Evolutionary conservation across 2,797 vertebrate species (phyloP).

Genomic region (Borostomias antarcticus): DNA sequence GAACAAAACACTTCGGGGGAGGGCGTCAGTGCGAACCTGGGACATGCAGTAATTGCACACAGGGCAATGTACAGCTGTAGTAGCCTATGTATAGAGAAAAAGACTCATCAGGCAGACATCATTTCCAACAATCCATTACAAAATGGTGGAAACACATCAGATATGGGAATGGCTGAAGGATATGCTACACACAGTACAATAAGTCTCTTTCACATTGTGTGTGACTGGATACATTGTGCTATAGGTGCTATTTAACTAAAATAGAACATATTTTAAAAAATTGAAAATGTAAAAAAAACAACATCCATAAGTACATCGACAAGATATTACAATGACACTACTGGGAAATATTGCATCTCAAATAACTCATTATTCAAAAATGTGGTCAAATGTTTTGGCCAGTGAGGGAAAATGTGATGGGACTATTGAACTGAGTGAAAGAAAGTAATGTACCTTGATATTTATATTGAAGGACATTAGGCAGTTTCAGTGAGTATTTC

Average conservation of each 20-base stretch:
- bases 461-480: constrained; percentile 26
- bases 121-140: constrained; percentile 78
- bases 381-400: constrained; percentile 21
- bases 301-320: background rate
- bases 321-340: constrained; percentile 44
- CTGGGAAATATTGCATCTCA: constrained; percentile 58
- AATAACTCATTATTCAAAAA: constrained; percentile 40
- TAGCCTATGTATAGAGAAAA: constrained; percentile 84
- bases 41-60: constrained; percentile 85
- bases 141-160: constrained; percentile 81
- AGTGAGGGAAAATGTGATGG: constrained; percentile 19
- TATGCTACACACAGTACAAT: constrained; percentile 28
- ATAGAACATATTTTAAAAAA: constrained; percentile 25
- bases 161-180: constrained; percentile 21
- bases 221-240: constrained; percentile 28
- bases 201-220: constrained; percentile 22
- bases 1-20: constrained; percentile 73
- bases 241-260: constrained; percentile 44
- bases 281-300: constrained; percentile 44
- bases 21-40: constrained; percentile 53
- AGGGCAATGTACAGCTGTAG: constrained; percentile 83
- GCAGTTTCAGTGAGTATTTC: constrained; percentile 32
- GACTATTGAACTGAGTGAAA: constrained; percentile 18
- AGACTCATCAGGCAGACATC: constrained; percentile 75
- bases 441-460: constrained; percentile 11